These are phyloP conservation scores for Bovichtus diacanthus DNA, from an alignment of 2,797 vertebrate genomes.

Conservation along the genomic window DNA sequence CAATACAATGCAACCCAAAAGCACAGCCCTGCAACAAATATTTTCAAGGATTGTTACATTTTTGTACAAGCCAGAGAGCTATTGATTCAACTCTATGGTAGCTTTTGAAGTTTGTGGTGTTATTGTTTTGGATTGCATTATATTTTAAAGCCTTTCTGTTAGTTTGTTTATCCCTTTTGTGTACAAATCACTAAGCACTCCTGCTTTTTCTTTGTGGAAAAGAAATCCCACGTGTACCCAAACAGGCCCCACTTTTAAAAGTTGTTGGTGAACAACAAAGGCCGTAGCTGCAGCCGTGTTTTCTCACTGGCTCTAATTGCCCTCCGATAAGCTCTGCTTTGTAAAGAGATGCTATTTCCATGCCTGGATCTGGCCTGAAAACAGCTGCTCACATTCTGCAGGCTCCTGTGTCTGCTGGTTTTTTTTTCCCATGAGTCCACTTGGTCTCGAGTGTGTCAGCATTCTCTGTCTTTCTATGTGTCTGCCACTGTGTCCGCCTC, in stretches of 20 bases:
- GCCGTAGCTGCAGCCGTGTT: constrained; percentile 41
- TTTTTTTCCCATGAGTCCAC: constrained; percentile 56
- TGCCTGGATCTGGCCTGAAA: constrained; percentile 72
- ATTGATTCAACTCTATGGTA: neutral
- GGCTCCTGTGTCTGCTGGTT: constrained; percentile 73
- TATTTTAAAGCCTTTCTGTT: neutral
- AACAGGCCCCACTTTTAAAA: constrained; percentile 3
- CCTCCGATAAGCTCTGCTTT: constrained; percentile 70
- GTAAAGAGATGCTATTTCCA: constrained; percentile 81
- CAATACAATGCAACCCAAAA: neutral
- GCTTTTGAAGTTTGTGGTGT: neutral
- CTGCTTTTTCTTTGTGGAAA: neutral
- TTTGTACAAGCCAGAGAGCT: neutral
- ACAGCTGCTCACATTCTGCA: constrained; percentile 81
- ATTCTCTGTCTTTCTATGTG: constrained; percentile 57
- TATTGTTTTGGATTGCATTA: constrained; percentile 1
- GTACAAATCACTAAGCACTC: neutral
- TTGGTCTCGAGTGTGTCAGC: constrained; percentile 70
- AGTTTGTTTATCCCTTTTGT: neutral
- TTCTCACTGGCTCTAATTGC: constrained; percentile 68
- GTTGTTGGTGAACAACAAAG: constrained; percentile 52
- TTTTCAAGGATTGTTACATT: neutral
- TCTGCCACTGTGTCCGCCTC: constrained; percentile 20
- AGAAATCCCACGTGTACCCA: neutral
- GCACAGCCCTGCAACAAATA: neutral